Base-by-base conservation (phyloP, 1,140 invertebrate genomes). In the Cyrtorhinus lividipennis region DNA sequence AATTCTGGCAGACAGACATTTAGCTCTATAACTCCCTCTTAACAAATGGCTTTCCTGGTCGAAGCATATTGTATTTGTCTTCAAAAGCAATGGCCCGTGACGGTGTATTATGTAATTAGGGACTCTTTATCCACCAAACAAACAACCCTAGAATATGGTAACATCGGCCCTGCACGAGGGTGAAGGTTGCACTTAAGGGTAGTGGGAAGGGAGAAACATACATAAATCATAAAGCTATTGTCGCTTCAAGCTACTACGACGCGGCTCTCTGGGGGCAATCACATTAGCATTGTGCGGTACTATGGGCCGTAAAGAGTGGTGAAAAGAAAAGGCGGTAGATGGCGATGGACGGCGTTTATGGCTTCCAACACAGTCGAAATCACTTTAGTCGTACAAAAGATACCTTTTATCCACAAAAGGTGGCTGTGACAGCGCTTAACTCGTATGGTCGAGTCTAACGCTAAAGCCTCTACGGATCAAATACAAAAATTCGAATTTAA, bases 101-200 rank as follows among this genome's bases (percentile, higher is more conserved):
- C 48, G 20, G 10, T 53, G 48, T 53, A 53, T 53, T 53, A 53
- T 53, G 48, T 53, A 53, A 53, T 53, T 53, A 53, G 48, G 48
- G 48, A 15, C 48, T 53, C 48, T 53, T 53, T 53, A 53, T 53
- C 20, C 48, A 20, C 5, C 48, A 53, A 53, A 53, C 48, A 53
- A 53, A 53, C 48, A 53, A 20, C 48, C 20, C 10, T 53, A 22
- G 8, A 53, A 53, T 15, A 15, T 38, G 5, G 30, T 38, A 38
- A 38, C 20, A 22, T 12, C 10, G 48, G 18, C 5, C 10, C 8
- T 13, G 48, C 10, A 20, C 20, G 20, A 20, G 48, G 48, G 20
- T 13, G 20, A 53, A 10, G n/a, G 38, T 44, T n/a, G 38, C 38
- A 44, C n/a, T 44, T 44, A 44, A 44, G 38, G n/a, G 38, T 8